These are phyloP conservation scores for Synanthedon vespiformis DNA, from an alignment of 2,888 invertebrate species.

Conservation along the genomic window DNA sequence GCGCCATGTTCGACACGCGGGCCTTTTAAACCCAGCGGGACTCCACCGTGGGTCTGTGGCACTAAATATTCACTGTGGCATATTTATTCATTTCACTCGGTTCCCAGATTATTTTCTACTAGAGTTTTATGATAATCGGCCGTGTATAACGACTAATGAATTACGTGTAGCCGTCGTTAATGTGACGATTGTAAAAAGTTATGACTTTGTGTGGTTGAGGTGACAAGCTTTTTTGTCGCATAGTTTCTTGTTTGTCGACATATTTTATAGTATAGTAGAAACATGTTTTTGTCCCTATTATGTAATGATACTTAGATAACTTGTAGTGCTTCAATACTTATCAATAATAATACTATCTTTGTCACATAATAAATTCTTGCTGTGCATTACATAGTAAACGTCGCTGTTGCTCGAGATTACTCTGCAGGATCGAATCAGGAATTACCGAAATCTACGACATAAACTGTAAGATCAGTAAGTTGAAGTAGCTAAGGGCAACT, in stretches of 20 bases:
- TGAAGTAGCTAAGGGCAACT: too few species aligned
- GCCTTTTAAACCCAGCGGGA: conserved; percentile 52
- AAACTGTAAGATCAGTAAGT: too few species aligned
- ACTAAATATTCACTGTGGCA: conserved; percentile 59
- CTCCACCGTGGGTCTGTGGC: conserved; percentile 28
- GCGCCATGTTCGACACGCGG: conserved; percentile 58
- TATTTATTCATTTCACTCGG: conserved; percentile 50
- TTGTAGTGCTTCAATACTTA: too few species aligned
- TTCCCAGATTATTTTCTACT: conserved; percentile 60
- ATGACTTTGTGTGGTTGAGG: conserved; percentile 10
- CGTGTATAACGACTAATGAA: conserved; percentile 56
- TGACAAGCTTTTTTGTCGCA: conserved; percentile 18
- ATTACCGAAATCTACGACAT: too few species aligned
- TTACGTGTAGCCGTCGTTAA: conserved; percentile 35
- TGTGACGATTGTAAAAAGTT: conserved; percentile 29
- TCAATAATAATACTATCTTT: too few species aligned
- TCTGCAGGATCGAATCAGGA: too few species aligned
- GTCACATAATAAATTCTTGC: too few species aligned
- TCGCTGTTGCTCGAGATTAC: too few species aligned
- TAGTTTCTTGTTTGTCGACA: neutral
- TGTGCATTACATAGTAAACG: too few species aligned
- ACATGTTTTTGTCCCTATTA: too few species aligned
- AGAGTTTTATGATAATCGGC: conserved; percentile 61
- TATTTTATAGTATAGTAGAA: too few species aligned
- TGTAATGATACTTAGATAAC: too few species aligned